These are phyloP conservation scores for Poeciliopsis turneri DNA, from an alignment of 2,797 vertebrate species.

Conservation along the genomic window DNA sequence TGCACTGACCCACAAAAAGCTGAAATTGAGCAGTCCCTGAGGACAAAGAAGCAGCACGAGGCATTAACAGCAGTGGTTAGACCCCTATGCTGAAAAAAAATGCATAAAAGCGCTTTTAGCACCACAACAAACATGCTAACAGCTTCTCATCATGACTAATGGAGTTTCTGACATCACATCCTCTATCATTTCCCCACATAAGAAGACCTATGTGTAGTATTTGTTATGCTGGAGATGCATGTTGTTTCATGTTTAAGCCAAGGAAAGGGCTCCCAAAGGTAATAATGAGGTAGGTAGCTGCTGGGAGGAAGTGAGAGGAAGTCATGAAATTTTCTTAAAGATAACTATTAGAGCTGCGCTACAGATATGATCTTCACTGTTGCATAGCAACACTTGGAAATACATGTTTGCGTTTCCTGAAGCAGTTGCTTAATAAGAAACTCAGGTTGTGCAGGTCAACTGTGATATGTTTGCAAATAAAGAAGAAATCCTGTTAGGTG, in stretches of 20 bases:
- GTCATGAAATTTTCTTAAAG: slow-evolving; percentile 38
- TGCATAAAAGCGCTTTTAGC: background rate
- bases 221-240: background rate
- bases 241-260: slow-evolving; percentile 10
- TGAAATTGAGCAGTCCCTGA: background rate
- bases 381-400: slow-evolving; percentile 61
- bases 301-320: slow-evolving; percentile 9
- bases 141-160: slow-evolving; percentile 14
- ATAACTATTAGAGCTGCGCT: slow-evolving; percentile 46
- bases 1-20: background rate
- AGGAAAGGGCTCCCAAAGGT: slow-evolving; percentile 13
- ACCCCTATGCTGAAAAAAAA: background rate
- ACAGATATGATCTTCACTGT: slow-evolving; percentile 33
- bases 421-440: slow-evolving; percentile 50
- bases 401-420: slow-evolving; percentile 19
- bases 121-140: background rate
- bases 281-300: slow-evolving; percentile 9
- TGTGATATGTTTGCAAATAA: slow-evolving; percentile 50
- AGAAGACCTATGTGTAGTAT: background rate
- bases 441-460: slow-evolving; percentile 30
- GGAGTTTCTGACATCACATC: slow-evolving; percentile 21
- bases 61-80: background rate
- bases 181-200: slow-evolving; percentile 5
- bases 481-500: slow-evolving; percentile 1
- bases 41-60: background rate